A percentile compares a stretch with the other conserved stretches of the same genome.
Conservation (phyloP, 2,888 invertebrate genomes). For the Pyrrhia umbra region DNA sequence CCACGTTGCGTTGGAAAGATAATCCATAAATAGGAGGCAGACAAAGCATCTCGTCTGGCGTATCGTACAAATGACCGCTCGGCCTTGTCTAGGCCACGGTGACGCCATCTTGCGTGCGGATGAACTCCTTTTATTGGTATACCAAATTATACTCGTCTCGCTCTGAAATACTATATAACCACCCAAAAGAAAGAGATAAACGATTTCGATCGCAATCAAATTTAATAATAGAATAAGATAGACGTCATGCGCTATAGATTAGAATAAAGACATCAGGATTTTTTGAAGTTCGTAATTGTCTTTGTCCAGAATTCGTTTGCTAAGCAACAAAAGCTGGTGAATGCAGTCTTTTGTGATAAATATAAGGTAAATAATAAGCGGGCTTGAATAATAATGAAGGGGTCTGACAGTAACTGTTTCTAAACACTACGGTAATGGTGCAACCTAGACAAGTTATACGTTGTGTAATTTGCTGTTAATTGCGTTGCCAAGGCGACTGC, state of each 20-base stretch:
- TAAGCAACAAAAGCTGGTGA: constrained; percentile 21
- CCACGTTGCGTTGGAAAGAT: constrained; percentile 67
- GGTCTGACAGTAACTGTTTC: constrained; percentile 55
- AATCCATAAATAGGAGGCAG: constrained; percentile 73
- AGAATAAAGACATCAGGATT: constrained; percentile 38
- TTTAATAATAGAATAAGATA: constrained; percentile 74
- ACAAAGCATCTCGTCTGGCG: constrained; percentile 84
- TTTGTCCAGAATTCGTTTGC: constrained; percentile 45
- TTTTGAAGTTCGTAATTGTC: constrained; percentile 51
- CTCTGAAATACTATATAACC: constrained; percentile 64
- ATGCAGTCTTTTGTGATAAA: constrained; percentile 17
- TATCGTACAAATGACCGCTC: constrained; percentile 87
- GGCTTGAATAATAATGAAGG: constrained; percentile 42
- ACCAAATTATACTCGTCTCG: constrained; percentile 78
- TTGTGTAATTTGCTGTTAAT: constrained; percentile 81
- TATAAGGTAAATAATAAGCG: constrained; percentile 37
- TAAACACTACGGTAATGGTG: constrained; percentile 53
- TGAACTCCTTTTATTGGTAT: constrained; percentile 85
- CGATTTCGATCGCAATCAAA: constrained; percentile 62
- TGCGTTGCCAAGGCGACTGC: constrained; percentile 76
- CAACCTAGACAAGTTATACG: constrained; percentile 60
- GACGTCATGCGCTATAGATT: constrained; percentile 62
- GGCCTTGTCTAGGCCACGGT: constrained; percentile 90
- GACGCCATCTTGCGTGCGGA: constrained; percentile 88
- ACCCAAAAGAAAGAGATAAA: constrained; percentile 69